A percentile compares a stretch with the other conserved stretches of the same genome.
These are phyloP conservation scores for Dryobates pubescens DNA, from an alignment of 2,797 vertebrate genomes.

Conservation along the genomic window DNA sequence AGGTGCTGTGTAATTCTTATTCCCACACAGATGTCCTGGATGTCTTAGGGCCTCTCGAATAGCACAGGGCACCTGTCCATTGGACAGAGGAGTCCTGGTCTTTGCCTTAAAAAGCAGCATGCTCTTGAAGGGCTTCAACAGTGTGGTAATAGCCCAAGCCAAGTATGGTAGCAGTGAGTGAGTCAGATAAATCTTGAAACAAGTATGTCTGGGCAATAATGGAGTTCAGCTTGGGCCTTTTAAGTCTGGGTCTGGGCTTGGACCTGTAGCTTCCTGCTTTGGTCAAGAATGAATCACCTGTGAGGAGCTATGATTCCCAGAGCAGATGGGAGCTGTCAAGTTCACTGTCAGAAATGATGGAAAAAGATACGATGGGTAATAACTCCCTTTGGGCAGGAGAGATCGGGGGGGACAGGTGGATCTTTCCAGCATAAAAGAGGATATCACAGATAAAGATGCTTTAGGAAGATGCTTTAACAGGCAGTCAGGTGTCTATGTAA, in stretches of 20 bases:
- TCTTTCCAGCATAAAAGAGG: background rate
- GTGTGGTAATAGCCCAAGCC: background rate
- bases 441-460: background rate
- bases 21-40: conserved; percentile 24
- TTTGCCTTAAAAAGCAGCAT: background rate
- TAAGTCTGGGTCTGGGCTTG: background rate
- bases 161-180: background rate
- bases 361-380: background rate
- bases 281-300: background rate
- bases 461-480: conserved; percentile 7
- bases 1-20: conserved; percentile 47
- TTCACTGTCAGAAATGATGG: conserved; percentile 5
- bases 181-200: background rate
- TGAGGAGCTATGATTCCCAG: background rate
- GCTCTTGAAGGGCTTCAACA: background rate
- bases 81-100: background rate
- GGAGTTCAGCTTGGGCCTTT: background rate
- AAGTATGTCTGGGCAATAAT: background rate
- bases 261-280: background rate
- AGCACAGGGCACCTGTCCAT: background rate
- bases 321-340: background rate
- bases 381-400: background rate
- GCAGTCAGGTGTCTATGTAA: background rate
- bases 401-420: background rate
- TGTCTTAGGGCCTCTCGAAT: conserved; percentile 28